phyloP scores from a whole-genome alignment of 2,797 vertebrate species.

The Picus viridis region DNA sequence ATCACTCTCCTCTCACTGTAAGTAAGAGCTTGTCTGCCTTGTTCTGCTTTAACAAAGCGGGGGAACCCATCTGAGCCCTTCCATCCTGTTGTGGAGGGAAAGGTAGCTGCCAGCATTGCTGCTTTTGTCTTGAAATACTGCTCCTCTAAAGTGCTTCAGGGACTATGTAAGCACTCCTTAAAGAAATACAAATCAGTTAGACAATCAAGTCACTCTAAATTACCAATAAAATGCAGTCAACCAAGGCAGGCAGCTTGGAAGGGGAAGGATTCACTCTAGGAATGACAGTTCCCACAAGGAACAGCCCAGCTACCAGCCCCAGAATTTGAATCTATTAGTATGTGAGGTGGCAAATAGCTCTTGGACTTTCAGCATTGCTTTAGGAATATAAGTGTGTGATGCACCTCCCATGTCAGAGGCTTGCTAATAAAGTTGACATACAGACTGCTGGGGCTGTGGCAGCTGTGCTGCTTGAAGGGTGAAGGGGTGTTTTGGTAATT shows the following conservation, averaged over 20 bases:
- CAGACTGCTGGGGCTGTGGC: not conserved
- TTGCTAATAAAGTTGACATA: fast-evolving
- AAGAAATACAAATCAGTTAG: slow-evolving; percentile 4
- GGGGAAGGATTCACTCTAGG: not conserved
- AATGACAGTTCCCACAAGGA: not conserved
- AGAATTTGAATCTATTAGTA: not conserved
- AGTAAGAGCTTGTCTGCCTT: slow-evolving; percentile 76
- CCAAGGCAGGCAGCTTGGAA: not conserved
- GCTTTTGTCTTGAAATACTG: not conserved
- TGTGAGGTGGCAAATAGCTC: not conserved
- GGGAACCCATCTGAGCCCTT: not conserved
- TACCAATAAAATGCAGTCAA: not conserved
- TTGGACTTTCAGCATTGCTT: not conserved
- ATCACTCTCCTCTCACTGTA: slow-evolving; percentile 92
- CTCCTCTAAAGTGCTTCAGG: not conserved
- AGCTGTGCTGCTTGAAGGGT: not conserved
- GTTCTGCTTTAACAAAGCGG: not conserved
- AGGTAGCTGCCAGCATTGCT: not conserved
- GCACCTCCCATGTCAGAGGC: fast-evolving
- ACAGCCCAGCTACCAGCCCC: not conserved
- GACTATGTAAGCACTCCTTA: not conserved
- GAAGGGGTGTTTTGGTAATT: not conserved
- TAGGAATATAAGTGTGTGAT: not conserved
- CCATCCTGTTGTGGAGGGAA: not conserved
- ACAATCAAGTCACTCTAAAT: not conserved